Conservation (phyloP, 1,140 invertebrate genomes). For the Drosophila grimshawi region DNA sequence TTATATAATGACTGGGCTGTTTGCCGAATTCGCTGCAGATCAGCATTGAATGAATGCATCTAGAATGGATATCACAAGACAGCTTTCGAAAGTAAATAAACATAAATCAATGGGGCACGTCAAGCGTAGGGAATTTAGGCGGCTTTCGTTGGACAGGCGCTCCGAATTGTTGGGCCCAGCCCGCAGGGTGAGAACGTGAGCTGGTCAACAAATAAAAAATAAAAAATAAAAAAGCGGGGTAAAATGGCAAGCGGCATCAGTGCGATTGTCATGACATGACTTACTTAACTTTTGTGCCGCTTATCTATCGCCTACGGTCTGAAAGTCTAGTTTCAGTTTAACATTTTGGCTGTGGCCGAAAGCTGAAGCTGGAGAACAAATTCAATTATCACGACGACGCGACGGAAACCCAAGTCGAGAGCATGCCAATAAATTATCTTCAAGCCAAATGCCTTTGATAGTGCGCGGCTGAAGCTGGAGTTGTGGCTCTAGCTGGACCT, state of each 20-base stretch:
- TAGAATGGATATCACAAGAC: constrained; percentile 1
- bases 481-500: constrained; percentile 21
- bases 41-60: constrained; percentile 13
- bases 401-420: constrained; percentile 62
- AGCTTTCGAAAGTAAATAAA: constrained; percentile 69
- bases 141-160: constrained; percentile 44
- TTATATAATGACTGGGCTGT: constrained; percentile 53
- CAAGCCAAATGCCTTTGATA: constrained; percentile 80
- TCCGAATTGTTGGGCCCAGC: constrained; percentile 29
- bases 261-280: constrained; percentile 80
- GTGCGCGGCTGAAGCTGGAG: constrained; percentile 52
- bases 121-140: constrained; percentile 27
- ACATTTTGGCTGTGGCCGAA: constrained; percentile 17
- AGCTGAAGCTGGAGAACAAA: constrained; percentile 57
- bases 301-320: constrained; percentile 73
- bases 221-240: background rate
- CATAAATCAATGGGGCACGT: constrained; percentile 64
- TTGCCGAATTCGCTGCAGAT: constrained; percentile 6
- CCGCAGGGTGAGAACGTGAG: constrained; percentile 68
- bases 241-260: constrained; percentile 44
- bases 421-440: constrained; percentile 81
- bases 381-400: constrained; percentile 79
- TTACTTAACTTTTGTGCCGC: constrained; percentile 72
- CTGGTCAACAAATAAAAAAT: constrained; percentile 42
- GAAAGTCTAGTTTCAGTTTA: constrained; percentile 27